Evolutionary conservation across 2,888 invertebrate species (phyloP).

Genomic region (Rosalia funebris): DNA sequence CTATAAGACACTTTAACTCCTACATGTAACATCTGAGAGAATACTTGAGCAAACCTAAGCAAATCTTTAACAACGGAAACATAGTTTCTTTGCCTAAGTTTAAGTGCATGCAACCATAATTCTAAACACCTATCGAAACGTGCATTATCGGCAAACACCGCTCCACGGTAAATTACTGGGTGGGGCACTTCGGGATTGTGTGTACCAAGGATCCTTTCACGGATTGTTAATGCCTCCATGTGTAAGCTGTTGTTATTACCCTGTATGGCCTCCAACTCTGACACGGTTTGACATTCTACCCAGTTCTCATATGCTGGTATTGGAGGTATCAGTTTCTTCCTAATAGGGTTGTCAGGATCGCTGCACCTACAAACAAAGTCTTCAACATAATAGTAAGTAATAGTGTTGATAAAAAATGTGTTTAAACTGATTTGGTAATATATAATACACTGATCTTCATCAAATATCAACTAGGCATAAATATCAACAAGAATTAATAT

Average conservation of each 20-base stretch:
- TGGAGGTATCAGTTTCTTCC: slow-evolving; percentile 74
- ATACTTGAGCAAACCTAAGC: slow-evolving; percentile 88
- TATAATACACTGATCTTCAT: no score
- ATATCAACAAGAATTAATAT: no score
- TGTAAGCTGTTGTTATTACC: slow-evolving; percentile 84
- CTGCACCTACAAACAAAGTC: slow-evolving; percentile 64
- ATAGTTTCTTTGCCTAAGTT: slow-evolving; percentile 78
- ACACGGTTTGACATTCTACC: slow-evolving; percentile 79
- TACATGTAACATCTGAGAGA: slow-evolving; percentile 91
- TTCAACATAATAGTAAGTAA: no score
- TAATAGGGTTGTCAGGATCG: slow-evolving; percentile 69
- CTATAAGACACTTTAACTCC: slow-evolving; percentile 73
- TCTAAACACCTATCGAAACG: slow-evolving; percentile 81
- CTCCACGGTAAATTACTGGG: slow-evolving; percentile 88
- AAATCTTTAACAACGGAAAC: slow-evolving; percentile 87
- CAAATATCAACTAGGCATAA: no score
- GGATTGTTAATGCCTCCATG: slow-evolving; percentile 89
- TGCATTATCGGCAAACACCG: slow-evolving; percentile 92
- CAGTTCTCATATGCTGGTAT: slow-evolving; percentile 89
- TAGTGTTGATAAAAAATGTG: no score
- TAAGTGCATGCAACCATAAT: slow-evolving; percentile 89
- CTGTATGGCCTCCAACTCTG: slow-evolving; percentile 76
- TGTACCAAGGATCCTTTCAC: slow-evolving; percentile 83
- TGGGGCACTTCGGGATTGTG: slow-evolving; percentile 83
- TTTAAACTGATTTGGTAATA: no score